Base-by-base conservation (phyloP, 2,888 invertebrate genomes). In the Aphidoletes aphidimyza region DNA sequence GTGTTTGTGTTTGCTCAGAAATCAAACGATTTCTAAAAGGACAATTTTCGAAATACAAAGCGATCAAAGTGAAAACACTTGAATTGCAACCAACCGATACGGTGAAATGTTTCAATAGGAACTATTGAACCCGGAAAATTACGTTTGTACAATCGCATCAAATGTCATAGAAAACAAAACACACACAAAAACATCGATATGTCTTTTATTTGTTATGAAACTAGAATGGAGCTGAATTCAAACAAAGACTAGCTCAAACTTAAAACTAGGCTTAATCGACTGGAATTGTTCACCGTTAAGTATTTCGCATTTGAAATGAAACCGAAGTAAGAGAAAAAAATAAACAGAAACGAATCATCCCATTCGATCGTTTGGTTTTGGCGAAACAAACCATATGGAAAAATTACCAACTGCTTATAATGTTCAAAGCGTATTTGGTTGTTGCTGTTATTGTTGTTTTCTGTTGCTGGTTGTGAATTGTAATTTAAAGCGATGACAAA, bases 111-210 rank as follows among this genome's bases (percentile, higher is more conserved):
- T 30, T 69, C 0, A 69, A 54, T 5, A 22, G 26, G 54, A 54
- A 69, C 34, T 69, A 69, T 69, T 69, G 69, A 69, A 69, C 69
- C 69, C 69, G 69, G 69, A 69, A 69, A 14, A 69, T 69, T 26
- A 22, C 5, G 2, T 30, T 3, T 2, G 22, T 30, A 54, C 54
- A 54, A 54, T 54, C 54, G 54, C 14, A 9, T 42, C 42, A 14
- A 42, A 42, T 9, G 42, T 42, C 42, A 42, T 42, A 42, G 42
- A 42, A 42, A 54, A 11, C 2, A 26, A n/a, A 22, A 17, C 11
- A 47, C 47, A 54, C 54, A 54, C 3, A 54, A 54, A 54, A n/a
- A n/a, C n/a, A 54, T 54, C 54, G 54, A 54, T 54, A 22, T n/a
- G n/a, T 54, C 54, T 22, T 47, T 69, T 11, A 69, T 30, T 69